Evolutionary conservation across 1,140 invertebrate genomes (phyloP).

Genomic region (Zaprionus vittiger): DNA sequence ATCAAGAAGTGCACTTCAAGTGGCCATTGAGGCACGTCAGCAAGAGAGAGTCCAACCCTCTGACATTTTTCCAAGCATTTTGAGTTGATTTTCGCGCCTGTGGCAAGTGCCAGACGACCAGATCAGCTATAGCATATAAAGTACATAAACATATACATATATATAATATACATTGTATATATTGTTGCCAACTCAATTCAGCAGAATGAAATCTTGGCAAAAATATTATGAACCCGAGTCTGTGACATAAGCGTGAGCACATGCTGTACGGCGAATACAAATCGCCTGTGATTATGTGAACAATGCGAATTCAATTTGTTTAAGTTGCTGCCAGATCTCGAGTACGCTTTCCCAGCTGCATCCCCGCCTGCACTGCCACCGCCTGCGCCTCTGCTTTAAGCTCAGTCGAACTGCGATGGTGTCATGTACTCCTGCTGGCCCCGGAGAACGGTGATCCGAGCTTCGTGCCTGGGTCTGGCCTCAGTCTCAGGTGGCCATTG

Average conservation of each 20-base stretch:
- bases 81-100: constrained; percentile 24
- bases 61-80: constrained; percentile 31
- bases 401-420: constrained; percentile 12
- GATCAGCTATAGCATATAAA: constrained; percentile 10
- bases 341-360: constrained; percentile 11
- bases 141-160: background rate
- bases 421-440: constrained; percentile 36
- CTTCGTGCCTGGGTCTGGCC: constrained; percentile 52
- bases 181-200: constrained; percentile 43
- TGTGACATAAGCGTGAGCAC: constrained; percentile 78
- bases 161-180: background rate
- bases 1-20: constrained; percentile 37
- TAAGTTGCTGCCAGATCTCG: constrained; percentile 54
- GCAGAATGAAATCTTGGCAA: constrained; percentile 33
- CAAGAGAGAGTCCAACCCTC: background rate
- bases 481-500: constrained; percentile 71
- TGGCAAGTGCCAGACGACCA: constrained; percentile 46
- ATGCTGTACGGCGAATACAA: constrained; percentile 69
- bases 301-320: constrained; percentile 82
- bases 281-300: constrained; percentile 69
- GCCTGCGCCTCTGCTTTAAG: background rate
- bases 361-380: background rate
- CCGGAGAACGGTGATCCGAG: constrained; percentile 47
- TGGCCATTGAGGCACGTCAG: constrained; percentile 48
- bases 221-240: constrained; percentile 64